Percentiles rank a stretch among this genome's conserved stretches.
Evolutionary conservation across 2,888 invertebrate species (phyloP).

Genomic region (Nomada fabriciana): DNA sequence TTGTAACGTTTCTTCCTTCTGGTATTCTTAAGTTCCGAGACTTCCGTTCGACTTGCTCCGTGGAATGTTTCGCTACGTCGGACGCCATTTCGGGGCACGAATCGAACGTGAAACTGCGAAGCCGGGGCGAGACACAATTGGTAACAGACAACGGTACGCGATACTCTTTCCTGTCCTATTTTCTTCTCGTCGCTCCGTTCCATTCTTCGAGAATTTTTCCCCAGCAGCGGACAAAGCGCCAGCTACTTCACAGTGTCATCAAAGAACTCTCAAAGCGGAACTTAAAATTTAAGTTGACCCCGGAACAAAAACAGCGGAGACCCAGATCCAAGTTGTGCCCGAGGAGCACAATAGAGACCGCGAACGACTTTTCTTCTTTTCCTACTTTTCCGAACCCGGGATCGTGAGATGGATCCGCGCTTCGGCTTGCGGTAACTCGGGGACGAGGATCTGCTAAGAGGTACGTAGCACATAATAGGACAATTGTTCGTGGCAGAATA

Average conservation of each 20-base stretch:
- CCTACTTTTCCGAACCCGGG: background rate
- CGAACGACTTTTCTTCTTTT: background rate
- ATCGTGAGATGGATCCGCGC: background rate
- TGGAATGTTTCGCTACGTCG: conserved; percentile 2
- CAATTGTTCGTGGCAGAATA: too few species aligned
- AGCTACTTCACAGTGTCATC: conserved; percentile 30
- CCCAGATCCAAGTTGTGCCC: conserved; percentile 2
- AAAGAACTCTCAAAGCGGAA: conserved; percentile 38
- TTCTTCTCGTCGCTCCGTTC: conserved; percentile 1
- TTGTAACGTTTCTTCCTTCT: background rate
- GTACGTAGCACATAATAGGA: too few species aligned
- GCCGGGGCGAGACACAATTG: conserved; percentile 19
- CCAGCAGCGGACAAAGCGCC: conserved; percentile 21
- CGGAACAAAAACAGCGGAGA: conserved; percentile 25
- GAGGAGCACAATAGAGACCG: background rate
- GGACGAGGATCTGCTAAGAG: too few species aligned
- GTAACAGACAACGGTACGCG: conserved; percentile 13
- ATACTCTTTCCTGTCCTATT: background rate
- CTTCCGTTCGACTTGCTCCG: conserved; percentile 1
- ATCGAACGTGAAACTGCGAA: conserved; percentile 23
- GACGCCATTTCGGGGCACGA: conserved; percentile 1
- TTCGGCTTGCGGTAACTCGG: too few species aligned
- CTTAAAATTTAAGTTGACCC: conserved; percentile 50
- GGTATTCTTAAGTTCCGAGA: background rate
- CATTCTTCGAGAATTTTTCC: conserved; percentile 28